Percentiles rank a stretch among this genome's conserved stretches.
Conservation (phyloP, 2,888 invertebrate genomes). For the Morpho achilles region DNA sequence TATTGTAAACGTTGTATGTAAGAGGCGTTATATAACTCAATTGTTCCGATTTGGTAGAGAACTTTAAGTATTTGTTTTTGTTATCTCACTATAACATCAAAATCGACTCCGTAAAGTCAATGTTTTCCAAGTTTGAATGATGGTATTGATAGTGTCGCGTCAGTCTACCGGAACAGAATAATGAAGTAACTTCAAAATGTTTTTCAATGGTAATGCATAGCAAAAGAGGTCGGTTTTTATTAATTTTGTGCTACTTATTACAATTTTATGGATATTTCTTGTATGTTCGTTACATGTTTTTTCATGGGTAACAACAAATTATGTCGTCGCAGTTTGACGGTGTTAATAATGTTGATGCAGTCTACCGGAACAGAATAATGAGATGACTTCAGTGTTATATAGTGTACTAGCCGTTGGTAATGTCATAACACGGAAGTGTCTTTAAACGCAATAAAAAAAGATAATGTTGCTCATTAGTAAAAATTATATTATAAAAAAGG, state of each 20-base stretch:
- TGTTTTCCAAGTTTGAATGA: slow-evolving; percentile 36
- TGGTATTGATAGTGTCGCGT: slow-evolving; percentile 35
- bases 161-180: slow-evolving; percentile 50
- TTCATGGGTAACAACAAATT: no score
- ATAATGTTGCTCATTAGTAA: no score
- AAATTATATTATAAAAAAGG: no score
- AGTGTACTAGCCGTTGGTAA: no score
- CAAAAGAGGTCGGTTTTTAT: no score
- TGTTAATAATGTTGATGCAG: slow-evolving; percentile 7
- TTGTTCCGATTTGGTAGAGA: background rate
- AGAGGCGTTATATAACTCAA: background rate
- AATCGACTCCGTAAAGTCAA: slow-evolving; percentile 19
- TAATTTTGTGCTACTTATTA: no score
- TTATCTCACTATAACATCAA: slow-evolving; percentile 15
- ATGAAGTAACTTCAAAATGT: slow-evolving; percentile 35
- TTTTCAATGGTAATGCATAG: background rate
- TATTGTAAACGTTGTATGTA: no score
- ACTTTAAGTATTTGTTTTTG: slow-evolving; percentile 3
- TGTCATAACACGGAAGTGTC: no score
- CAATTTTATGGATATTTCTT: no score
- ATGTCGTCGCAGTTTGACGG: background rate
- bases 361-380: slow-evolving; percentile 12
- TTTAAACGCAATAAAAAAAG: no score
- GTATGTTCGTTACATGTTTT: no score
- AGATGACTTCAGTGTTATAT: background rate